Evolutionary conservation across 2,113 vertebrate genomes (phyloP), one percentile per base, ranked within the genome.

Genomic region (Nyctibius bracteatus): DNA sequence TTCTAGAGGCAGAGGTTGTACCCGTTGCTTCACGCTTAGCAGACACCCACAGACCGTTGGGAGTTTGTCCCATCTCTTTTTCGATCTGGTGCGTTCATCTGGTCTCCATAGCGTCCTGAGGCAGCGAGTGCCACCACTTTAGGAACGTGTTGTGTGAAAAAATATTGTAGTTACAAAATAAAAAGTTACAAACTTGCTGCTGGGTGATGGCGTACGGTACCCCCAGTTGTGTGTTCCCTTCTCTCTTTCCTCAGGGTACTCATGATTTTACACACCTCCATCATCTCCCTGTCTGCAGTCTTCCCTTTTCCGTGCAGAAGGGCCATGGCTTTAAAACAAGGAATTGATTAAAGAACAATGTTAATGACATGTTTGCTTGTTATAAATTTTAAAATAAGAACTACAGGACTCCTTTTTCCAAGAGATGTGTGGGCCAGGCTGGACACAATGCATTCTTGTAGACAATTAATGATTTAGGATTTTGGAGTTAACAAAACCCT

Each of bases 101-200:
- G 65, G 95, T 94, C 61, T 90, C 94, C 82, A 54, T 82, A 67
- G 95, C 51, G 37, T 51, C 86, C 75, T 33, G 67, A 70, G 71
- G 47, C 62, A 55, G 51, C 1, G 23, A 59, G 47, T n/a, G 35
- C 58, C 52, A 39, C 1, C 0, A 35, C 79, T 79, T 67, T 9
- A 71, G 79, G 41, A 84, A 57, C 58, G 49, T 20, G 52, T 75
- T 57, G 41, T 39, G 51, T 81, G 65, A 15, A 20, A 44, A 80
- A 52, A 18, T 3, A 41, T n/a, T n/a, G n/a, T n/a, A n/a, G n/a
- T n/a, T n/a, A n/a, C n/a, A n/a, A n/a, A n/a, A n/a, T n/a, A n/a
- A n/a, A n/a, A n/a, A n/a, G n/a, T 67, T 90, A 30, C 2, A 46
- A 82, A 44, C 33, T 61, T 37, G 74, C 49, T 80, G 63, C 86